Conservation (phyloP, 2,797 vertebrate genomes). For the Vultur gryphus region DNA sequence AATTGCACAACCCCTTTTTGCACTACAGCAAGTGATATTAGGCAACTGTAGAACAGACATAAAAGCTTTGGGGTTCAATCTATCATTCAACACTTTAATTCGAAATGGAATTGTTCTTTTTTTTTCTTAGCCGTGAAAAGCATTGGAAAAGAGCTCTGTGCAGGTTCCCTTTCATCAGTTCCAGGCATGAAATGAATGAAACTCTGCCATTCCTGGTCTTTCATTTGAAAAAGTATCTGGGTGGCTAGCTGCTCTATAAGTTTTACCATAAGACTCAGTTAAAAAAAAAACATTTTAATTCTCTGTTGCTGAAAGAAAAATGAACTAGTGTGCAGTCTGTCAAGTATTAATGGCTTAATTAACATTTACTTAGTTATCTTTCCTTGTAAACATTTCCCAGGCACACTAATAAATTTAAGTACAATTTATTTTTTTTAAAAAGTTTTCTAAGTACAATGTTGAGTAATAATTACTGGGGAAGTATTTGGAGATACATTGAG, state of each 20-base stretch:
- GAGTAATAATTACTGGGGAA: background rate
- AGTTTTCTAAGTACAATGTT: background rate
- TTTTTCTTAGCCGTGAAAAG: background rate
- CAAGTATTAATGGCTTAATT: slow-evolving; percentile 24
- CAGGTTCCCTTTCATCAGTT: background rate
- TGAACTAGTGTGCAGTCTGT: background rate
- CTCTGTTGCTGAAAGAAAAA: background rate
- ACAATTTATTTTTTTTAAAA: background rate
- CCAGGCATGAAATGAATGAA: background rate
- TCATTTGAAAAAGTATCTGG: background rate
- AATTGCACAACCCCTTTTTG: background rate
- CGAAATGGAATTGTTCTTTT: background rate
- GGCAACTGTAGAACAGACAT: background rate
- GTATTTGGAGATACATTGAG: background rate
- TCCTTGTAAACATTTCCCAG: background rate
- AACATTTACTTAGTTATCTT: background rate
- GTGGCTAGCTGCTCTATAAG: background rate
- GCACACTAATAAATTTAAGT: background rate
- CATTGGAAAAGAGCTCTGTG: background rate
- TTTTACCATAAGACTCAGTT: background rate
- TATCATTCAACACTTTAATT: background rate
- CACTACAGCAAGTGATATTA: background rate
- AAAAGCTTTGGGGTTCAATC: slow-evolving; percentile 1
- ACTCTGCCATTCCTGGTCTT: background rate
- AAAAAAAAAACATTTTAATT: background rate